Conservation (phyloP, 2,113 vertebrate genomes). For the Alosa alosa region DNA sequence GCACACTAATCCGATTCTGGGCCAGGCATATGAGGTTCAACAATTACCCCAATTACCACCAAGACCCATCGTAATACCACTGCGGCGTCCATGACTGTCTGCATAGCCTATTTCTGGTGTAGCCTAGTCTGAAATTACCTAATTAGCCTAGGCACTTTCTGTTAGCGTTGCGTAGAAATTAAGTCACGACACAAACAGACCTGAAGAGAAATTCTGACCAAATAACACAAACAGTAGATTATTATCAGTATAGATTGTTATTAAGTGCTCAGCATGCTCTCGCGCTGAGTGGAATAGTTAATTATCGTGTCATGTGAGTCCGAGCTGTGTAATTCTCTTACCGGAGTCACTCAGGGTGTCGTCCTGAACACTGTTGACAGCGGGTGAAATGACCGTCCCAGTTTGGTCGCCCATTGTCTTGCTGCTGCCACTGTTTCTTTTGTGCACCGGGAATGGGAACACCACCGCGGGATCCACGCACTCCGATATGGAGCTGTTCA, state of each 20-base stretch:
- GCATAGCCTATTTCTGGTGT: neutral
- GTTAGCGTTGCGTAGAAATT: neutral
- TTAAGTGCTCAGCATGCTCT: neutral
- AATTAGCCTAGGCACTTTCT: neutral
- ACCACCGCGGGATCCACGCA: conserved; percentile 89
- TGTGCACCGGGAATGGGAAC: conserved; percentile 87
- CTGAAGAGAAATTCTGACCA: neutral
- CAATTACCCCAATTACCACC: conserved; percentile 47
- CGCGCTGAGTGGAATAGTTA: neutral
- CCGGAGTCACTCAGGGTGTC: conserved; percentile 87
- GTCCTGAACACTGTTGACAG: conserved; percentile 68
- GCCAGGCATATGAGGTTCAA: conserved; percentile 65
- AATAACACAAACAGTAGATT: neutral
- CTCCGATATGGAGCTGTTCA: conserved; percentile 75
- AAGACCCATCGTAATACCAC: neutral
- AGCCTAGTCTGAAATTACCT: neutral
- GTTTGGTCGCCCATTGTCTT: conserved; percentile 54
- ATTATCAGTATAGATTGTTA: neutral
- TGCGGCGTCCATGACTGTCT: neutral
- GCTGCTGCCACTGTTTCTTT: conserved; percentile 64
- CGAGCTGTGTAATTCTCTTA: conserved; percentile 59
- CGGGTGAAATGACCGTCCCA: conserved; percentile 46
- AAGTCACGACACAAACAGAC: neutral
- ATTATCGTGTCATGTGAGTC: neutral
- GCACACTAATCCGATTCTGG: conserved; percentile 67